Conservation (phyloP, 2,113 vertebrate species). For the Plectropomus leopardus region DNA sequence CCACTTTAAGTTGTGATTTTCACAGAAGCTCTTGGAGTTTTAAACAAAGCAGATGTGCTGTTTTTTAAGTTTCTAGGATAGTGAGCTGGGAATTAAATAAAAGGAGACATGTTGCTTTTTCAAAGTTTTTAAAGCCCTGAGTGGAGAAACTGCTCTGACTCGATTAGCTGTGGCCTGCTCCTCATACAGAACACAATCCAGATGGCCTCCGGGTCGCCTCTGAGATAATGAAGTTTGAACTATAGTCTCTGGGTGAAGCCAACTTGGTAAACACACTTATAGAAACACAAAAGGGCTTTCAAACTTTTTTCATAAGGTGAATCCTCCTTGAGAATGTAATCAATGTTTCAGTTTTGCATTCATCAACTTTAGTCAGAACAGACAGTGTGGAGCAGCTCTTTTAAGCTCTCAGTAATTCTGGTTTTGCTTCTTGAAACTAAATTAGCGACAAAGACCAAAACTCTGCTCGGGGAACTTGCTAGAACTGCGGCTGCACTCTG, state of each 20-base stretch:
- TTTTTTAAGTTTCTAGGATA: conserved; percentile 31
- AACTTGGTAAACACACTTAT: conserved; percentile 43
- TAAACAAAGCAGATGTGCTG: conserved; percentile 44
- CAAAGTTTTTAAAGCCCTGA: conserved; percentile 33
- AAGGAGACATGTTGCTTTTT: conserved; percentile 29
- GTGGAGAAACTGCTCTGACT: conserved; percentile 46
- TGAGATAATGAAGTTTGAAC: conserved; percentile 57
- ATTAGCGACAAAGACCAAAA: conserved; percentile 41
- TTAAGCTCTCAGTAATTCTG: conserved; percentile 10
- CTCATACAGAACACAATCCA: conserved; percentile 51
- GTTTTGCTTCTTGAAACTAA: conserved; percentile 33
- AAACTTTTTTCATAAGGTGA: conserved; percentile 17
- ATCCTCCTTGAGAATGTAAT: conserved; percentile 6
- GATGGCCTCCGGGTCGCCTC: conserved; percentile 27
- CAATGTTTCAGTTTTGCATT: conserved; percentile 12
- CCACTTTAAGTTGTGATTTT: conserved; percentile 32
- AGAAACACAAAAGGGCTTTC: conserved; percentile 18
- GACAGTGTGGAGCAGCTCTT: conserved; percentile 7
- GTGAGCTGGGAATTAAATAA: conserved; percentile 5
- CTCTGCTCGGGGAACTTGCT: conserved; percentile 10
- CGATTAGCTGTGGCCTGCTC: conserved; percentile 36
- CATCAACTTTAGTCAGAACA: conserved; percentile 7
- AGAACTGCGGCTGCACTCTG: conserved; percentile 30
- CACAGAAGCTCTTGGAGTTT: conserved; percentile 24
- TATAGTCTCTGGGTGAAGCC: conserved; percentile 33